A percentile compares a stretch with the other conserved stretches of the same genome.
Conservation (phyloP, 2,797 vertebrate species). For the Agapornis canus region DNA sequence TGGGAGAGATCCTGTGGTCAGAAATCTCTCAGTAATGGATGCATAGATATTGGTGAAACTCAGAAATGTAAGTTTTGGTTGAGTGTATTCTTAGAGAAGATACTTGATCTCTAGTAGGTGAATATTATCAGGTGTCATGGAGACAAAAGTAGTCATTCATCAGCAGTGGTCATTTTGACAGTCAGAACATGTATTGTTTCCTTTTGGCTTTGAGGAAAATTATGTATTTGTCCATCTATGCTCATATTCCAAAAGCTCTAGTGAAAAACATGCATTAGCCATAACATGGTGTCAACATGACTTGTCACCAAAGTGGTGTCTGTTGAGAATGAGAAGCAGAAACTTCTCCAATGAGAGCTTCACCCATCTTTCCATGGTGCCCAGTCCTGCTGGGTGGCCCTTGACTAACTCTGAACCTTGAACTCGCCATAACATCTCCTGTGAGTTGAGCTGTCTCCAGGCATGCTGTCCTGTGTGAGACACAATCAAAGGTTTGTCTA, state of each 20-base stretch:
- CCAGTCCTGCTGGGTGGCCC: background rate
- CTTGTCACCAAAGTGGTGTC: background rate
- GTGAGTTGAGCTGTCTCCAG: background rate
- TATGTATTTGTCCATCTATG: background rate
- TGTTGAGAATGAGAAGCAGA: background rate
- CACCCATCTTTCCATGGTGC: background rate
- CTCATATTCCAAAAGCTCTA: background rate
- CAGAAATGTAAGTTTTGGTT: background rate
- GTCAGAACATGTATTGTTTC: background rate
- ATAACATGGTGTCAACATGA: background rate
- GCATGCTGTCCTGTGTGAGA: background rate
- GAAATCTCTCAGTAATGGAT: background rate
- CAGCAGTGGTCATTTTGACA: background rate
- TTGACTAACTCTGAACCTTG: background rate
- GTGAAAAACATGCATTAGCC: conserved; percentile 20
- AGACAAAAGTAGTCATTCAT: background rate
- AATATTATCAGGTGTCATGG: background rate
- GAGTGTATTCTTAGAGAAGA: background rate
- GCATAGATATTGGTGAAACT: background rate
- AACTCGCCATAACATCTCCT: background rate
- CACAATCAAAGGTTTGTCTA: background rate
- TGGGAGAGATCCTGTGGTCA: background rate
- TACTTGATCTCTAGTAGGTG: background rate
- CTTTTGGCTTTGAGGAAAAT: background rate
- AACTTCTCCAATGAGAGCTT: background rate